phyloP scores from a whole-genome alignment of 2,113 vertebrate species.

The Zootoca vivipara region DNA sequence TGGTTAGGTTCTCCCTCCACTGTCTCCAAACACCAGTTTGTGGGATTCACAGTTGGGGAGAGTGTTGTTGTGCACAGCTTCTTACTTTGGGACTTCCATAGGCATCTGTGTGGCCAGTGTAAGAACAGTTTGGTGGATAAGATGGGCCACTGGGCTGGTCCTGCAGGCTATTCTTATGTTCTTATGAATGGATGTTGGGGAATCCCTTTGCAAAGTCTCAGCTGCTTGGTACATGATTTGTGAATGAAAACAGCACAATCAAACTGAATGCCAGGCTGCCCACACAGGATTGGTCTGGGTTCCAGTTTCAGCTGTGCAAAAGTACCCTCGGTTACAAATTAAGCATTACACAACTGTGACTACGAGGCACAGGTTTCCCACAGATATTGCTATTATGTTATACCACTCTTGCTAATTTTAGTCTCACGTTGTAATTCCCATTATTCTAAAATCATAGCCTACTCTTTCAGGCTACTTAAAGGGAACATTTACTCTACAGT shows the following conservation, averaged over 20 bases:
- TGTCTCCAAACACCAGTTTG: too few species aligned
- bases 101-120: too few species aligned
- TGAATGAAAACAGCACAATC: neutral
- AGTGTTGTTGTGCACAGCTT: too few species aligned
- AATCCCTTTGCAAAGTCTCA: neutral
- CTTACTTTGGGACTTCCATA: too few species aligned
- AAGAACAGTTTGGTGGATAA: too few species aligned
- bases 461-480: neutral
- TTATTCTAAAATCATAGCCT: slow-evolving; percentile 15
- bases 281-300: neutral
- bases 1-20: neutral
- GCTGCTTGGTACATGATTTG: neutral
- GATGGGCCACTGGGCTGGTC: too few species aligned
- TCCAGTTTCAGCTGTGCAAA: neutral
- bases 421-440: neutral
- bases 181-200: neutral
- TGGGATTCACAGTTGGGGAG: too few species aligned
- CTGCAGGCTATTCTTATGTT: too few species aligned
- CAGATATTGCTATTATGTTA: neutral
- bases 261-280: neutral
- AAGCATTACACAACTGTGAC: slow-evolving; percentile 1
- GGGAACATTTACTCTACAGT: neutral
- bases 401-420: slow-evolving; percentile 1
- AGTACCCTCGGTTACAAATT: slow-evolving; percentile 15
- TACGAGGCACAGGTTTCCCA: neutral